Conservation (phyloP, 2,113 vertebrate species). For the Vidua chalybeata region DNA sequence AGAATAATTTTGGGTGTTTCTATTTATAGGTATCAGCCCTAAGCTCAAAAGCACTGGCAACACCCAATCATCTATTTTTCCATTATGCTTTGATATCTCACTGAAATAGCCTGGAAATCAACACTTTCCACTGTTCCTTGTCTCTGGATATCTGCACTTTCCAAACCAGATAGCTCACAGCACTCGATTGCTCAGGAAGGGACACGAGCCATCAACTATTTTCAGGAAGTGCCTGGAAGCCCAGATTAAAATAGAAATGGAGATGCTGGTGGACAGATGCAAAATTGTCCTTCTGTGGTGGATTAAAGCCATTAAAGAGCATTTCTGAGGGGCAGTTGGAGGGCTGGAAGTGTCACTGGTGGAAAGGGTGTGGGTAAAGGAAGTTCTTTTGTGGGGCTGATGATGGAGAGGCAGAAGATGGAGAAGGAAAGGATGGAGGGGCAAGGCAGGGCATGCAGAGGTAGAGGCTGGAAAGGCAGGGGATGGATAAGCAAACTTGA, state of each 20-base stretch:
- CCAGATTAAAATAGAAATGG: constrained; percentile 36
- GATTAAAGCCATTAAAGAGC: neutral
- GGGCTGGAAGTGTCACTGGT: neutral
- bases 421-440: neutral
- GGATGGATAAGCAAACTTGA: neutral
- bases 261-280: constrained; percentile 23
- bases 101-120: constrained; percentile 11
- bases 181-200: neutral
- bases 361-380: neutral
- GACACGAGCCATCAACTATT: neutral
- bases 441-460: neutral
- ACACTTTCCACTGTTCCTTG: constrained; percentile 19
- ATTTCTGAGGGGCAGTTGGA: neutral
- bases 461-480: neutral
- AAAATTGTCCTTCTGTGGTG: neutral
- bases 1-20: constrained; percentile 17
- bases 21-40: constrained; percentile 40
- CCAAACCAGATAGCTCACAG: neutral
- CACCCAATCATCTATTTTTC: constrained; percentile 14
- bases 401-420: neutral
- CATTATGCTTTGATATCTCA: neutral
- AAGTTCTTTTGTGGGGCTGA: neutral
- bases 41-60: constrained; percentile 28
- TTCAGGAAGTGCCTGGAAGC: constrained; percentile 31
- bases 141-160: constrained; percentile 33